Base-by-base conservation (phyloP, 1,140 invertebrate species). In the Holcopasites calliopsidis region DNA sequence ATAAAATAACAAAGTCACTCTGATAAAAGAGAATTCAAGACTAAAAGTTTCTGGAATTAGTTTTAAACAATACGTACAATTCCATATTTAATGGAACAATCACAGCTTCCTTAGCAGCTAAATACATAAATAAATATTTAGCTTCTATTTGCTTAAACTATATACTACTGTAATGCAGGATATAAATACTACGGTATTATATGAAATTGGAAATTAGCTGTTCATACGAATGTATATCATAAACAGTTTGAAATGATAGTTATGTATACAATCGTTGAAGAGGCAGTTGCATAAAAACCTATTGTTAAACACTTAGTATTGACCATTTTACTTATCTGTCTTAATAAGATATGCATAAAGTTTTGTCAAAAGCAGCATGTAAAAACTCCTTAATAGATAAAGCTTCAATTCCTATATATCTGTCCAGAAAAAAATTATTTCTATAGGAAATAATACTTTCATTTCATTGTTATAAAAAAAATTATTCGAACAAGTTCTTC, bases 71-170 rank as follows among this genome's bases (percentile, higher is more conserved):
- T 40, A 65, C 18, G 33, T 21, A 57, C 47, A 66, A 66, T 47
- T 33, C 33, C 54, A 55, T 66, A 42, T 65, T 31, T 44, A 65
- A 73, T 73, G 8, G 16, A 66, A 74, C 54, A 35, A 74, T 74
- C 71, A 74, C 71, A 74, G 71, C 50, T 57, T 54, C 18, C 23
- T 66, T 74, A 74, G n/a, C 21, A 38, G 31, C 40, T 74, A 74
- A 44, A 66, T 66, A 55, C n/a, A 73, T 73, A 54, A 55, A 55
- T 74, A 74, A 33, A 66, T 33, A 33, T 74, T 74, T 55, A 49
- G 7, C 18, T 71, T 61, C 16, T 38, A 61, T 57, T 28, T 38
- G 38, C 31, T 16, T 71, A 38, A 18, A 23, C 33, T n/a, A 21
- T 61, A 38, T 44, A 26, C 61, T 49, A 44, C 61, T 10, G 4